These are phyloP conservation scores for Sparus aurata DNA, from an alignment of 2,797 vertebrate genomes.

Conservation along the genomic window DNA sequence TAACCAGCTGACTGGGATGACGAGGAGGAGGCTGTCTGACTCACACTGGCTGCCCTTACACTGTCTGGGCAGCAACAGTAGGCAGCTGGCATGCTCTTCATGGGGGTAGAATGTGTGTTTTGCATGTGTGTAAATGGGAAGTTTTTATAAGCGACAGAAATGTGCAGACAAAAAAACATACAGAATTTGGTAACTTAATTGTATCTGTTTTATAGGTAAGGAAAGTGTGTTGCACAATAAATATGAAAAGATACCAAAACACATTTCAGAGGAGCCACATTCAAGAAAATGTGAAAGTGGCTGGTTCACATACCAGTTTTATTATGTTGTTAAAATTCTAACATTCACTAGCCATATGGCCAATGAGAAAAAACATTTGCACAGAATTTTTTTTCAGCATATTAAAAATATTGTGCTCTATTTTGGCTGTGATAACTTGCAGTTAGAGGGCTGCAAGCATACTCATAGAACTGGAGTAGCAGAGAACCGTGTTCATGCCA, in stretches of 20 bases:
- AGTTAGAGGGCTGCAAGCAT: no score
- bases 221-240: neutral
- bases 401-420: no score
- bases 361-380: no score
- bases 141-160: neutral
- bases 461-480: no score
- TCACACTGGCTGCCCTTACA: slow-evolving; percentile 60
- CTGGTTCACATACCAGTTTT: no score
- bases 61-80: slow-evolving; percentile 47
- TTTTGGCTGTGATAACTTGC: no score
- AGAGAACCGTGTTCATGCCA: no score
- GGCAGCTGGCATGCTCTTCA: slow-evolving; percentile 46
- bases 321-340: no score
- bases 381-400: no score
- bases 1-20: slow-evolving; percentile 54
- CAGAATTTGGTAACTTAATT: neutral
- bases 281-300: no score
- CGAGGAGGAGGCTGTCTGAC: slow-evolving; percentile 61
- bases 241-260: neutral
- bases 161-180: neutral
- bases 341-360: no score
- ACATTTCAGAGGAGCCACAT: no score
- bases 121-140: neutral
- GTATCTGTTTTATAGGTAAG: neutral
- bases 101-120: slow-evolving; percentile 2